Evolutionary conservation across 2,888 invertebrate species (phyloP).

Genomic region (Lottia gigantea): DNA sequence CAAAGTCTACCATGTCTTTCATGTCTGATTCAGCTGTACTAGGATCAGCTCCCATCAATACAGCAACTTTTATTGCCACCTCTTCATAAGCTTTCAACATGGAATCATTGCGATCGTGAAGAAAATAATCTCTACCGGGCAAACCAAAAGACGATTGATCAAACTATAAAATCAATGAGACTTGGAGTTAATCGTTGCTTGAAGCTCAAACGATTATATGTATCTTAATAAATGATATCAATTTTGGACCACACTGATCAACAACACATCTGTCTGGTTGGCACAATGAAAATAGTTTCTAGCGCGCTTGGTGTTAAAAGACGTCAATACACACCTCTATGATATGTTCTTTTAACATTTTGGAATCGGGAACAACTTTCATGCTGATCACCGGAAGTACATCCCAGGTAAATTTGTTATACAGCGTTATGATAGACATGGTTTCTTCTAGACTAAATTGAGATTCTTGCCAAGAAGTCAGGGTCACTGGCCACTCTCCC

Average conservation of each 20-base stretch:
- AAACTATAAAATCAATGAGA: constrained; percentile 72
- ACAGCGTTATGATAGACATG: constrained; percentile 76
- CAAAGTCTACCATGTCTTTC: constrained; percentile 79
- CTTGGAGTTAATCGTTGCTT: too few relatives aligned
- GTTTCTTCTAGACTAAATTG: constrained; percentile 58
- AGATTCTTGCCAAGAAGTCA: constrained; percentile 74
- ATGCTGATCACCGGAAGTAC: constrained; percentile 29
- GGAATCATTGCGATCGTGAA: constrained; percentile 42
- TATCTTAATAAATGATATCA: too few relatives aligned
- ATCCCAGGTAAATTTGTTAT: constrained; percentile 74
- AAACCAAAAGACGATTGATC: constrained; percentile 87
- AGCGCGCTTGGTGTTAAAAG: background rate
- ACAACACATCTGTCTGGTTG: too few relatives aligned
- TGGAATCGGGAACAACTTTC: constrained; percentile 85
- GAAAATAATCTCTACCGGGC: constrained; percentile 86
- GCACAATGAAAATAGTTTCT: too few relatives aligned
- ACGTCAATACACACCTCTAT: constrained; percentile 76
- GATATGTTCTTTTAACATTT: constrained; percentile 87
- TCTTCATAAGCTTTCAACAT: constrained; percentile 88
- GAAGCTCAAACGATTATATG: too few relatives aligned
- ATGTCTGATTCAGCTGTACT: constrained; percentile 77
- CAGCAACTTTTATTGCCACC: constrained; percentile 85
- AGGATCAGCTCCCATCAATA: constrained; percentile 79
- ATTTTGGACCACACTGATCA: too few relatives aligned
- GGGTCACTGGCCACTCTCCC: constrained; percentile 84